Percentiles rank a stretch among this genome's conserved stretches.
These are phyloP conservation scores for Dicrostonyx torquatus DNA, from an alignment of 2,797 vertebrate species.

Conservation along the genomic window DNA sequence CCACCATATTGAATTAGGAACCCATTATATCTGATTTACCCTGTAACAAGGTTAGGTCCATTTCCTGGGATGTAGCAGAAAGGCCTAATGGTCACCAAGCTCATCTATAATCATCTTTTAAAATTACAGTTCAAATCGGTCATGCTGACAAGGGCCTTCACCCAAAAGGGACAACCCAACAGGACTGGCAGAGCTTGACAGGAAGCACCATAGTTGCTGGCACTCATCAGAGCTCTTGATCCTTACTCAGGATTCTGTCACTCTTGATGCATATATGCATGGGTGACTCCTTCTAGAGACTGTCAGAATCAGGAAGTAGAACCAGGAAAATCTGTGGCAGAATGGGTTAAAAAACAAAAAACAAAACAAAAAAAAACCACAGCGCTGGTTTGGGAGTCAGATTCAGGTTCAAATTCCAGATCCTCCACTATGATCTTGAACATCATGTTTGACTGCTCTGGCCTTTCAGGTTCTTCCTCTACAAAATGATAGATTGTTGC, in stretches of 20 bases:
- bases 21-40: slow-evolving; percentile 78
- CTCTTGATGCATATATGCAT: neutral
- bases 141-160: neutral
- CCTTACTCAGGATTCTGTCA: neutral
- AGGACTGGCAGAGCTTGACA: slow-evolving; percentile 45
- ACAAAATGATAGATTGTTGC: neutral
- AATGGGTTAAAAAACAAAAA: neutral
- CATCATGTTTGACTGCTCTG: neutral
- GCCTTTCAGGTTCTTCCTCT: neutral
- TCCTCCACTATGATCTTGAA: neutral
- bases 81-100: slow-evolving; percentile 61
- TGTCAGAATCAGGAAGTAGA: neutral
- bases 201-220: neutral
- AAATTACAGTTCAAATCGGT: slow-evolving; percentile 64
- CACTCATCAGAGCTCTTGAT: neutral
- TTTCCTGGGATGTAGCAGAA: slow-evolving; percentile 77
- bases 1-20: slow-evolving; percentile 70
- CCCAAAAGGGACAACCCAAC: slow-evolving; percentile 26
- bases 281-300: neutral
- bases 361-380: neutral
- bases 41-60: slow-evolving; percentile 65
- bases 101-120: slow-evolving; percentile 64
- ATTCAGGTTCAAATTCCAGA: slow-evolving; percentile 25
- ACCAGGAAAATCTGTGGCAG: neutral
- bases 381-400: neutral